These are phyloP conservation scores for Drosophila parthenogenetica DNA, from an alignment of 2,888 invertebrate genomes.

Conservation along the genomic window DNA sequence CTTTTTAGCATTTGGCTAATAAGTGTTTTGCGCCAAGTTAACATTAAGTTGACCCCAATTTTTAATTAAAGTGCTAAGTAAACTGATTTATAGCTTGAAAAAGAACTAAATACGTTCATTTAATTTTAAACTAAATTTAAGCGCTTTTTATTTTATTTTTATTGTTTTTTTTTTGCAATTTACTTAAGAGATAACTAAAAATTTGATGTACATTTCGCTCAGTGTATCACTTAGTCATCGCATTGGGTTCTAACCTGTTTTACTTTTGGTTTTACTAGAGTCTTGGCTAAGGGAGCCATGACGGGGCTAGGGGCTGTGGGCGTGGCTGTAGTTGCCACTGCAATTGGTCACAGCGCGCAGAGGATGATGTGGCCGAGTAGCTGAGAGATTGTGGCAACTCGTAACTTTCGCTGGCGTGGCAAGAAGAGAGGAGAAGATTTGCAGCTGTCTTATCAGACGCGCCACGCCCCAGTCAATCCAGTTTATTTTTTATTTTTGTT, in stretches of 20 bases:
- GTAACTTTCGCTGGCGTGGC: constrained; percentile 55
- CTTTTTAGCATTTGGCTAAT: too few relatives aligned
- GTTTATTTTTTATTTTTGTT: too few relatives aligned
- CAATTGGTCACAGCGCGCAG: constrained; percentile 19
- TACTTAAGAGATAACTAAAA: too few relatives aligned
- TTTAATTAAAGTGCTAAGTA: constrained; percentile 25
- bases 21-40: constrained; percentile 1
- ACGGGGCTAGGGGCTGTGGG: background rate
- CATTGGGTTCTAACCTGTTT: constrained; percentile 55
- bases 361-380: background rate
- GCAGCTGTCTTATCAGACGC: constrained; percentile 56
- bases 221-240: constrained; percentile 21
- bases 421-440: constrained; percentile 41
- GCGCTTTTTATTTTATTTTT: too few relatives aligned
- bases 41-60: constrained; percentile 18
- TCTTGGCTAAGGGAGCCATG: background rate
- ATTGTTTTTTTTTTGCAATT: too few relatives aligned
- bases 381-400: constrained; percentile 3
- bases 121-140: background rate
- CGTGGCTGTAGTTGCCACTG: constrained; percentile 24
- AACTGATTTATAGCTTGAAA: constrained; percentile 15
- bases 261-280: constrained; percentile 43
- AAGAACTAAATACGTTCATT: background rate
- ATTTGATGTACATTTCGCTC: constrained; percentile 12
- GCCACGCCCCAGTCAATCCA: constrained; percentile 75